Base-by-base conservation (phyloP, 2,888 invertebrate genomes). In the Gymnosoma rotundatum region DNA sequence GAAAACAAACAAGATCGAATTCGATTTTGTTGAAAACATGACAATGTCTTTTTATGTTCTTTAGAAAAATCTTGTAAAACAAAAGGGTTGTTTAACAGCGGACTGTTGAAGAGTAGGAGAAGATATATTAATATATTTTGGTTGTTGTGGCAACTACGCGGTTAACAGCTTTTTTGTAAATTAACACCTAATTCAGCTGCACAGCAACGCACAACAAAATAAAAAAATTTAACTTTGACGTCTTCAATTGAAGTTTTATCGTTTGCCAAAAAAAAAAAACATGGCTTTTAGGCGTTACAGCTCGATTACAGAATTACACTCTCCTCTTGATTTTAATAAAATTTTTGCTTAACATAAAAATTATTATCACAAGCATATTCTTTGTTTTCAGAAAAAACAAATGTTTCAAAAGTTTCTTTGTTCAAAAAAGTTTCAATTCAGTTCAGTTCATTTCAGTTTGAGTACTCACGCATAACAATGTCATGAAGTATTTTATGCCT, bases 401-500 rank as follows among this genome's bases (percentile, higher is more conserved):
- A 52, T 66, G 66, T 64, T 70, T 78, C 1, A 36, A 78, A 78
- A 78, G 79, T 76, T 76, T 81, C 72, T 73, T 73, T 73, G 72
- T 73, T 36, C 50, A 25, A 56, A 60, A n/a, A 60, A 67, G 54
- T 83, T 67, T 78, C 61, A 69, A 12, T 42, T 42, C 42, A 42
- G 42, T 42, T 42, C 42, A 42, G n/a, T 61, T 73, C 79, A 60
- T 75, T 58, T 69, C 76, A 61, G 54, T 72, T 78, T 78, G 66
- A 67, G 78, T 60, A 78, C 81, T 84, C 74, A 78, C 69, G 78
- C 74, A 81, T 74, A 84, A 84, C 84, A 81, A 84, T 84, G 84
- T 81, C 84, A 64, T 74, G 70, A 81, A 81, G 84, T 81, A 81
- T 84, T 84, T 84, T 81, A 84, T 84, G 84, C 84, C 84, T 78